Evolutionary conservation across 1,140 invertebrate species (phyloP).

Genomic region (Hestina assimilis): DNA sequence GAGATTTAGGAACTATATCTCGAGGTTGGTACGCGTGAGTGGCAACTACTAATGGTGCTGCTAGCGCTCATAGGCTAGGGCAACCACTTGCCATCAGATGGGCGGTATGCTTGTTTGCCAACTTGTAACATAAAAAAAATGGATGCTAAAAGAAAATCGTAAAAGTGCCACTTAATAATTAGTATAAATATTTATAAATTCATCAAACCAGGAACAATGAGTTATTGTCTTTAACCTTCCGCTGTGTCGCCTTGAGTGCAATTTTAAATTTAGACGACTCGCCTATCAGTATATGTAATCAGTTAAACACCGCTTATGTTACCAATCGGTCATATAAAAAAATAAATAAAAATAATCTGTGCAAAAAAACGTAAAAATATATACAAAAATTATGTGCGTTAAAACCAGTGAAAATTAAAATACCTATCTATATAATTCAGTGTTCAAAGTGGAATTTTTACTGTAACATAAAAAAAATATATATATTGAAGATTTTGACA

Average conservation of each 20-base stretch:
- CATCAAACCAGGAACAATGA: slow-evolving; percentile 11
- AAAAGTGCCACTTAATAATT: no score
- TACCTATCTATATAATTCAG: no score
- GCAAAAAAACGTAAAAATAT: not conserved
- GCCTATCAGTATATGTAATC: slow-evolving; percentile 1
- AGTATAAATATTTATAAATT: not conserved
- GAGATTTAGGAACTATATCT: no score
- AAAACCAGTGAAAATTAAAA: no score
- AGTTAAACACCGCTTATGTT: slow-evolving; percentile 5
- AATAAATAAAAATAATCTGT: not conserved
- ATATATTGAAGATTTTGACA: not conserved
- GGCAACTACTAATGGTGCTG: no score
- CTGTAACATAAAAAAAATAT: not conserved
- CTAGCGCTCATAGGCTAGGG: no score
- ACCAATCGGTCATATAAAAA: not conserved
- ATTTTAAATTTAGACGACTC: slow-evolving; percentile 15
- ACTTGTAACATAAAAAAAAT: no score
- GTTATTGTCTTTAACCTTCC: slow-evolving; percentile 5
- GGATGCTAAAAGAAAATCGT: no score
- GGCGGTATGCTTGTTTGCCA: no score
- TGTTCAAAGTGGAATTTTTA: no score
- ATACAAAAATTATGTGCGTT: not conserved
- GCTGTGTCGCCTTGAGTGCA: slow-evolving; percentile 7
- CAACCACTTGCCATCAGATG: no score
- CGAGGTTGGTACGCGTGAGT: no score